Evolutionary conservation across 2,888 invertebrate genomes (phyloP).

Genomic region (Pristionchus japonicus): DNA sequence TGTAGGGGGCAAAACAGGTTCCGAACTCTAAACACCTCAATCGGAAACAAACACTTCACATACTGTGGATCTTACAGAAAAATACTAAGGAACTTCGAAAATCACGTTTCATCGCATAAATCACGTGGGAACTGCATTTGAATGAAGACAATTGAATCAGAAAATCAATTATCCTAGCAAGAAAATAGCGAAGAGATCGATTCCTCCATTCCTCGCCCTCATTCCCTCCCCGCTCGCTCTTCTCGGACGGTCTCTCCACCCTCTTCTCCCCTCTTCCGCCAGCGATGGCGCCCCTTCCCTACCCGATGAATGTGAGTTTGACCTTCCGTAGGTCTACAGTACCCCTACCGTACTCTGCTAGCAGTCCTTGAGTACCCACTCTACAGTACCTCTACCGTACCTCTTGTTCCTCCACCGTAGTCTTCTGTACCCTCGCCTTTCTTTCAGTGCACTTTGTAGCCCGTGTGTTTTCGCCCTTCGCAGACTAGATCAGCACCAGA

Average conservation of each 20-base stretch:
- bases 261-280: neutral
- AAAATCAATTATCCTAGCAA: neutral
- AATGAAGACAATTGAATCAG: neutral
- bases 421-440: neutral
- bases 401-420: neutral
- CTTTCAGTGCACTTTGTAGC: neutral
- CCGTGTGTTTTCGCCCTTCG: neutral
- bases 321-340: neutral
- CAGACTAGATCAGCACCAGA: neutral
- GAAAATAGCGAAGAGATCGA: neutral
- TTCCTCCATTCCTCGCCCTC: neutral
- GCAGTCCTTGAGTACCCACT: neutral
- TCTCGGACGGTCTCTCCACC: neutral
- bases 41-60: neutral
- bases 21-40: neutral
- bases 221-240: neutral
- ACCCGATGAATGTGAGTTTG: neutral
- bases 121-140: neutral
- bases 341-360: neutral
- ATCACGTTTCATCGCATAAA: neutral
- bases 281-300: neutral
- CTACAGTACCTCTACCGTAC: neutral
- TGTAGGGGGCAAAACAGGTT: neutral
- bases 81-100: neutral
- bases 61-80: neutral